phyloP scores from a whole-genome alignment of 2,797 vertebrate species.

The Falco concolor region DNA sequence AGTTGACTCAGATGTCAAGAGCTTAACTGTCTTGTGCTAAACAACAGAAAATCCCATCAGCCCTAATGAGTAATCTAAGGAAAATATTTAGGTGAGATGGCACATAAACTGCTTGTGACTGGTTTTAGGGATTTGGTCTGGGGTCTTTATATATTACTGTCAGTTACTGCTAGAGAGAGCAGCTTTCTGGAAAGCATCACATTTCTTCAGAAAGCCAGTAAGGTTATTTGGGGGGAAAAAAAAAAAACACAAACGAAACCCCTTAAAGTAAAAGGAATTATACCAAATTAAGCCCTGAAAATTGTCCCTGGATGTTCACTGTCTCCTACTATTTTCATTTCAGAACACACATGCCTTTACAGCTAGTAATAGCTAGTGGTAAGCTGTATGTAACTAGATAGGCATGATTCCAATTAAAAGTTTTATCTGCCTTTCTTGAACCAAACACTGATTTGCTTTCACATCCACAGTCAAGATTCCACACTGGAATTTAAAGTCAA shows the following conservation, averaged over 20 bases:
- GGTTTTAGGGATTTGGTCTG: background rate
- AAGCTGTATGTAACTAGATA: background rate
- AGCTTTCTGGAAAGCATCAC: background rate
- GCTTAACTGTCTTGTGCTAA: background rate
- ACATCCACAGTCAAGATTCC: background rate
- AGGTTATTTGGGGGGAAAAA: background rate
- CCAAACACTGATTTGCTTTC: background rate
- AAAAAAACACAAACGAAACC: background rate
- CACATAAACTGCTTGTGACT: background rate
- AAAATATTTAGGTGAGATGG: background rate
- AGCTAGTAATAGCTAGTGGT: background rate
- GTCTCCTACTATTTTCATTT: background rate
- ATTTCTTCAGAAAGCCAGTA: background rate
- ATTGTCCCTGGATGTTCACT: background rate
- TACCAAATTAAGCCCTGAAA: background rate
- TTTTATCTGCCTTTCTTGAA: background rate
- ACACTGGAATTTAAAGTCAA: background rate
- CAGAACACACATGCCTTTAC: background rate
- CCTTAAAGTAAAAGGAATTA: background rate
- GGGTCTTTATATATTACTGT: background rate
- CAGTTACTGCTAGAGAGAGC: background rate
- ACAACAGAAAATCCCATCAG: background rate
- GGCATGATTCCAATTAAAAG: background rate
- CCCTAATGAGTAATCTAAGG: background rate
- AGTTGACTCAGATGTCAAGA: background rate